Evolutionary conservation across 2,888 invertebrate species (phyloP).

Genomic region (Graphium colonna): DNA sequence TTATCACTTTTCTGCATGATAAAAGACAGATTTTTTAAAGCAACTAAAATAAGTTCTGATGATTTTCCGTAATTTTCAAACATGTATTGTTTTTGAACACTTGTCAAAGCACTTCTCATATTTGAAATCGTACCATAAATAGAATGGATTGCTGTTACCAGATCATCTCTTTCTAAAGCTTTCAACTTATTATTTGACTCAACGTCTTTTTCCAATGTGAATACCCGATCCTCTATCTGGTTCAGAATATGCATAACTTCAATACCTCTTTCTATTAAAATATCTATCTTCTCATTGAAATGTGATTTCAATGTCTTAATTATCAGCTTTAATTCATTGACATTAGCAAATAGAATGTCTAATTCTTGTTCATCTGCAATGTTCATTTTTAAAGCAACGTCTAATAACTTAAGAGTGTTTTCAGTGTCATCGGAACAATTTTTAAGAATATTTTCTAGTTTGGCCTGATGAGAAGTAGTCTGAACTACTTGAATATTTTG

Average conservation of each 20-base stretch:
- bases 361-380: slow-evolving; percentile 32
- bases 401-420: slow-evolving; percentile 58
- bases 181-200: slow-evolving; percentile 39
- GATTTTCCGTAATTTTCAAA: slow-evolving; percentile 69
- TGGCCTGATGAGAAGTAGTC: slow-evolving; percentile 23
- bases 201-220: slow-evolving; percentile 58
- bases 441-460: slow-evolving; percentile 38
- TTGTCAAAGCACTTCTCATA: slow-evolving; percentile 74
- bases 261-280: slow-evolving; percentile 62
- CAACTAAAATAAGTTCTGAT: slow-evolving; percentile 49
- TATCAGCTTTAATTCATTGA: slow-evolving; percentile 45
- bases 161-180: slow-evolving; percentile 47
- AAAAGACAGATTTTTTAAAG: slow-evolving; percentile 50
- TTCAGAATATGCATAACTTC: slow-evolving; percentile 60
- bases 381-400: slow-evolving; percentile 58
- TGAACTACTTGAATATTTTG: slow-evolving; percentile 38
- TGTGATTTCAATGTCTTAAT: slow-evolving; percentile 48
- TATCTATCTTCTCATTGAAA: slow-evolving; percentile 49
- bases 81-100: slow-evolving; percentile 66
- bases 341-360: slow-evolving; percentile 35
- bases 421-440: slow-evolving; percentile 51
- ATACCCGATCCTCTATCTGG: slow-evolving; percentile 67
- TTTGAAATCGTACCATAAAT: slow-evolving; percentile 75
- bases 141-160: slow-evolving; percentile 70
- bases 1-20: slow-evolving; percentile 37